Conservation (phyloP, 2,888 invertebrate genomes). For the Drosophila greeni region DNA sequence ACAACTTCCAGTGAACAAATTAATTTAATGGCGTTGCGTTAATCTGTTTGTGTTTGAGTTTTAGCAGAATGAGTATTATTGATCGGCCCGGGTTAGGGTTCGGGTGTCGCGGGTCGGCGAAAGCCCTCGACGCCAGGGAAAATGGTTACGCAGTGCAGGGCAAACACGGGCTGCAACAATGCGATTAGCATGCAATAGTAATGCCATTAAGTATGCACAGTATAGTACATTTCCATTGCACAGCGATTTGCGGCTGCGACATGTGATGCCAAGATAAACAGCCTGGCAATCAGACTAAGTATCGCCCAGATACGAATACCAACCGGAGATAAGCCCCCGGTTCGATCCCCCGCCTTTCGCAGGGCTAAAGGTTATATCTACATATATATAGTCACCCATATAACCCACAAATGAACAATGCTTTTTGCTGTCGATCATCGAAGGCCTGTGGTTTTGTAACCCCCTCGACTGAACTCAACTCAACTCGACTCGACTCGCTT, state of each 20-base stretch:
- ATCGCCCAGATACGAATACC: slow-evolving; percentile 24
- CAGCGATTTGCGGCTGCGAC: slow-evolving; percentile 41
- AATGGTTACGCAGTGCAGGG: slow-evolving; percentile 23
- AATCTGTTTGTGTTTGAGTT: slow-evolving; percentile 16
- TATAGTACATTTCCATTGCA: slow-evolving; percentile 28
- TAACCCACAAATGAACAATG: slow-evolving; percentile 21
- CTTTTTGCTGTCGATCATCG: slow-evolving; percentile 21
- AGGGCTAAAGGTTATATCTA: slow-evolving; percentile 4
- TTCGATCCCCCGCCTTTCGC: background rate
- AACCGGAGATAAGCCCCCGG: slow-evolving; percentile 41
- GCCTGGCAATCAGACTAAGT: slow-evolving; percentile 54
- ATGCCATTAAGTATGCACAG: slow-evolving; percentile 31
- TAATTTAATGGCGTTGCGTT: slow-evolving; percentile 15
- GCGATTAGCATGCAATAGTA: slow-evolving; percentile 42
- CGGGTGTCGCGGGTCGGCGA: slow-evolving; percentile 1
- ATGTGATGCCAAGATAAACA: slow-evolving; percentile 45
- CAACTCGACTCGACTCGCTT: background rate
- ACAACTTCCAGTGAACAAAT: background rate
- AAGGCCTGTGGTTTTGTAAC: slow-evolving; percentile 26
- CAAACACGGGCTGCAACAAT: slow-evolving; percentile 34
- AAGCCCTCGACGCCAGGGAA: slow-evolving; percentile 18
- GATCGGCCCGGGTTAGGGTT: slow-evolving; percentile 8
- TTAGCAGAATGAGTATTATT: slow-evolving; percentile 20
- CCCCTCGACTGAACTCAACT: slow-evolving; percentile 6
- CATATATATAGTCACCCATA: background rate